Evolutionary conservation across 1,140 invertebrate genomes (phyloP), one percentile per base, ranked within the genome.

Genomic region (Rhopalosiphum maidis): DNA sequence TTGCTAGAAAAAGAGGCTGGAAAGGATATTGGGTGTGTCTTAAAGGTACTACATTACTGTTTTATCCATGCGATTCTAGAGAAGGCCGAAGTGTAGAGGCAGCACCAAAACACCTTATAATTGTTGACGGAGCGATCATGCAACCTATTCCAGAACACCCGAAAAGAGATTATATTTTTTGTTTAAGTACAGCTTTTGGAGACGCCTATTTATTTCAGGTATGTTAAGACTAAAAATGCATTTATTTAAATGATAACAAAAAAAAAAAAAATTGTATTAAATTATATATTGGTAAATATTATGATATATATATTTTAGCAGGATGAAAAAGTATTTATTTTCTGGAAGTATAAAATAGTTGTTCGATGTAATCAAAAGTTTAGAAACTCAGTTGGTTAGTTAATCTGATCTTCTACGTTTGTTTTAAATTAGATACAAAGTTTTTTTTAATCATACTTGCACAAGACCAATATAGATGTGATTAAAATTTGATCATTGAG

Each of bases 11-110:
- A 95, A 96, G 99, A 82, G 98, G 98, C 94, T 99, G 99, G 99
- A 99, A 99, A 95, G 98, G 98, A 89, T 99, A 99, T 95, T 99
- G 99, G 98, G 98, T 99, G 23, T 99, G 98, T 95, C 96, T 99
- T 91, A 99, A 99, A 95, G 99, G 99, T 93, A 99, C 99, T 25
- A 99, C 98, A 37, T 96, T 99, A 41, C 96, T 99, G 43, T 99
- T 99, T 95, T 99, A 99, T 95, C 98, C 98, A 5, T 99, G 98
- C 95, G 98, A 99, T 95, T 98, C 98, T 48, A 97, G 98, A 89
- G 98, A 98, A 95, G 97, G 98, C 35, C 96, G 97, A 85, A 98
- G 98, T 22, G 98, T 98, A 48, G 98, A 99, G 95, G 97, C 98
- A 41, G 98, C 98, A 30, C 98, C 98, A 37, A 98, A 98, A 95